These are phyloP conservation scores for Megatriorchis doriae DNA, from an alignment of 2,113 vertebrate species.

Conservation along the genomic window DNA sequence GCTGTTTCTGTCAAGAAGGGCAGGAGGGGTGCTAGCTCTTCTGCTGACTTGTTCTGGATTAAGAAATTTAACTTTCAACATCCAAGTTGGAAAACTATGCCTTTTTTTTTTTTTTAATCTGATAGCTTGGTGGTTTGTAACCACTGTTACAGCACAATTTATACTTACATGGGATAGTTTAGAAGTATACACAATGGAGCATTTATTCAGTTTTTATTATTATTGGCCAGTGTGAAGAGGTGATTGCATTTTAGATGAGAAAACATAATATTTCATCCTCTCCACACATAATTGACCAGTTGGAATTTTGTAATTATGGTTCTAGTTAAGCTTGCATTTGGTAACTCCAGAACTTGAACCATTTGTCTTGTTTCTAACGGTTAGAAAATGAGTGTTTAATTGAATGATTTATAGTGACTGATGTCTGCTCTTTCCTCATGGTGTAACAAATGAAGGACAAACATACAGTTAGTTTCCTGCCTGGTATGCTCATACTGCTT, in stretches of 20 bases:
- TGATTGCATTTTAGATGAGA: constrained; percentile 17
- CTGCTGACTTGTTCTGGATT: background rate
- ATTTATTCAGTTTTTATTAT: constrained; percentile 26
- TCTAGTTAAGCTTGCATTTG: constrained; percentile 24
- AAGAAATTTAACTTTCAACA: background rate
- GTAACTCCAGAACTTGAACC: constrained; percentile 2
- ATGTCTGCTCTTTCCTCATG: background rate
- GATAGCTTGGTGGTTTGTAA: background rate
- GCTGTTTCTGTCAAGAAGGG: background rate
- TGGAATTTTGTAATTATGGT: constrained; percentile 36
- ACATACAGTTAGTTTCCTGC: background rate
- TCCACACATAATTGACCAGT: constrained; percentile 1
- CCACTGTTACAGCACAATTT: background rate
- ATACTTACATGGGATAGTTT: background rate
- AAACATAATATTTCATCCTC: background rate
- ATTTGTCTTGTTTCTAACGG: background rate
- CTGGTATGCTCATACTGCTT: background rate
- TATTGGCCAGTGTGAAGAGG: constrained; percentile 2
- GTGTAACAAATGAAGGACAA: background rate
- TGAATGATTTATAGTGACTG: background rate
- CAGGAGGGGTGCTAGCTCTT: background rate
- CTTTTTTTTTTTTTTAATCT: background rate
- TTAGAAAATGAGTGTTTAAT: constrained; percentile 20
- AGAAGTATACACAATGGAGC: background rate
- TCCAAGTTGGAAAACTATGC: background rate